phyloP scores from a whole-genome alignment of 2,113 vertebrate species.

The Mus pahari region DNA sequence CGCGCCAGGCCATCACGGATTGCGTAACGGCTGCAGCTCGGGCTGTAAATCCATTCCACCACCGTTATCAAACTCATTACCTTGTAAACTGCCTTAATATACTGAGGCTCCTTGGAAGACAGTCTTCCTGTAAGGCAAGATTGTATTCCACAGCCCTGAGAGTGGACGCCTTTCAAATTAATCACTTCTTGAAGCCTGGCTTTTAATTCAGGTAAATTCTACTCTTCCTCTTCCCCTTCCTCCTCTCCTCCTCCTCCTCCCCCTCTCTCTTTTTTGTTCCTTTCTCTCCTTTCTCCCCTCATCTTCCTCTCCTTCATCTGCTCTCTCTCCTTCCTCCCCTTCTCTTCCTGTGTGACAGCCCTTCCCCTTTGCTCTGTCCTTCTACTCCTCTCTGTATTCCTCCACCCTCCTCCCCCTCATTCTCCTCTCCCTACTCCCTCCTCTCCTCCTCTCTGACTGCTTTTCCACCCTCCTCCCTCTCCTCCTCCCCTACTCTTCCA shows the following conservation, averaged over 20 bases:
- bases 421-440: neutral
- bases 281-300: neutral
- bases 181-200: neutral
- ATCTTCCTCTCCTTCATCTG: neutral
- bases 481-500: neutral
- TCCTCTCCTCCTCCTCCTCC: neutral
- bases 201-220: conserved; percentile 39
- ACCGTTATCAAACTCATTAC: neutral
- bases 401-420: neutral
- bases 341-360: accelerated
- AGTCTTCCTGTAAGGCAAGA: neutral
- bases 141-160: neutral
- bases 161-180: neutral
- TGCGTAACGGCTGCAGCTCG: neutral
- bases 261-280: neutral
- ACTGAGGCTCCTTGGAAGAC: accelerated
- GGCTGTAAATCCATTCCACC: neutral
- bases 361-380: accelerated
- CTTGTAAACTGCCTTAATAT: conserved; percentile 52
- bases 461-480: neutral
- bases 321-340: neutral
- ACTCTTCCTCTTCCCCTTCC: neutral
- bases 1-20: neutral
- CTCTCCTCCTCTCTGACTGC: no score
- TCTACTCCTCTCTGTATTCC: no score